Evolutionary conservation across 2,797 vertebrate species (phyloP), one percentile per base, ranked within the genome.

Genomic region (Melanotaenia nigrans): DNA sequence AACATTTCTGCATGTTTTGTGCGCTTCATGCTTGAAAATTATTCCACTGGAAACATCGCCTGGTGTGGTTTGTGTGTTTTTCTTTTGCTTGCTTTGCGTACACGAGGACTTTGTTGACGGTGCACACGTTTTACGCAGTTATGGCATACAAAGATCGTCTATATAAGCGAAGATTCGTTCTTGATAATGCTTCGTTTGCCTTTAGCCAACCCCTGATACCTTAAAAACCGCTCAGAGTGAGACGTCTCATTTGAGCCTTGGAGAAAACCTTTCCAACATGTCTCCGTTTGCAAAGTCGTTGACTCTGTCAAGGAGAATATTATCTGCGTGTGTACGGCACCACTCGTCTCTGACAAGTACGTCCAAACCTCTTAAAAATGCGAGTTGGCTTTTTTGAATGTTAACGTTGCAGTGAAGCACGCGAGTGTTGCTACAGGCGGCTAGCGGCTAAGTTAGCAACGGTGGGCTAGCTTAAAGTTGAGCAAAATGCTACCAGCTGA

Each of bases 311-410:
- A 79, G 67, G 33, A 65, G 76, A 18, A 14, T 68, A 20, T 47
- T 25, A 0, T 38, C 65, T 2, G 3, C 66, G 0, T 62, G 30
- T 65, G 36, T 71, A 0, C 73, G 92, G 14, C 71, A 20, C 1
- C 87, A 89, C 49, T 89, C 89, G 4, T 91, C 90, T 33, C 66
- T 94, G 0, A 90, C 87, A 57, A 58, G 92, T 93, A 81, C 0
- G 90, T 86, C 20, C 9, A 14, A 35, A 57, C 1, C 8, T 0
- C 18, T 38, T 38, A 2, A 30, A 0, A 1, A 45, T 4, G n/a
- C 8, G 4, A n/a, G 35, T 28, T 35, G 42, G 35, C 13, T 11
- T 0, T 4, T 10, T 2, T 3, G 3, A 56, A 4, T 3, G 49
- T 38, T 18, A 32, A 42, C 1, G 1, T 32, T 1, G 12, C 4